A percentile compares a stretch with the other conserved stretches of the same genome.
phyloP scores from a whole-genome alignment of 1,140 invertebrate species.

The Drosophila watanabei region DNA sequence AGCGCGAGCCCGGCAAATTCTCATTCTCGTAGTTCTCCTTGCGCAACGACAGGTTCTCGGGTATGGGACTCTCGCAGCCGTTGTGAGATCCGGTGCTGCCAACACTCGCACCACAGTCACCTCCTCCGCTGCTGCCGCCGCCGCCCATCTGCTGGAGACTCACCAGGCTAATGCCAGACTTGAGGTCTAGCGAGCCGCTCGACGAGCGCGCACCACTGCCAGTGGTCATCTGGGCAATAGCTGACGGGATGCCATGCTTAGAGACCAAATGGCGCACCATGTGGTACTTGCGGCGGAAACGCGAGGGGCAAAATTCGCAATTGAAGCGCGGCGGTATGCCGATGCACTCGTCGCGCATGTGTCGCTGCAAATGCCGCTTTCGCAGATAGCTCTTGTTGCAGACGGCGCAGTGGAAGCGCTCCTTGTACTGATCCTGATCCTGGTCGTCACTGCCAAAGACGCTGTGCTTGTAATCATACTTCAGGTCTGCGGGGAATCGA shows the following conservation, averaged over 20 bases:
- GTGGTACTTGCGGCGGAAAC: conserved; percentile 88
- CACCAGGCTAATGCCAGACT: conserved; percentile 5
- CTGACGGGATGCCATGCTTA: conserved; percentile 84
- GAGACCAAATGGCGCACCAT: conserved; percentile 87
- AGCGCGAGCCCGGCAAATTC: conserved; percentile 55
- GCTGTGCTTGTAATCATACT: conserved; percentile 68
- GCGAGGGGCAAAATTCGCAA: conserved; percentile 88
- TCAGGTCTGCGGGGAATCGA: conserved; percentile 46
- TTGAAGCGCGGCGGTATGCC: conserved; percentile 89
- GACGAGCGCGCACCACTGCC: conserved; percentile 66
- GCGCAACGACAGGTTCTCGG: conserved; percentile 79
- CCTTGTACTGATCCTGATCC: conserved; percentile 49
- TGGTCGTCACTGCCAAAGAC: conserved; percentile 57
- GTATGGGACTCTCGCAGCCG: conserved; percentile 73
- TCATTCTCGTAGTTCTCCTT: conserved; percentile 75
- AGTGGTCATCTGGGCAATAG: conserved; percentile 78
- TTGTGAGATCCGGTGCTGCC: conserved; percentile 74
- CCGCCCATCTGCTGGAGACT: conserved; percentile 21
- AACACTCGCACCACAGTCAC: conserved; percentile 72
- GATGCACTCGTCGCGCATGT: conserved; percentile 89
- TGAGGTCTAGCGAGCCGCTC: conserved; percentile 30
- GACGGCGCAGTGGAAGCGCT: conserved; percentile 87
- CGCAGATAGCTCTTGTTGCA: conserved; percentile 89
- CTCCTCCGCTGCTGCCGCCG: conserved; percentile 57
- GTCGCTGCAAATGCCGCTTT: conserved; percentile 89